Evolutionary conservation across 2,888 invertebrate species (phyloP).

Genomic region (Calameuta idolon): DNA sequence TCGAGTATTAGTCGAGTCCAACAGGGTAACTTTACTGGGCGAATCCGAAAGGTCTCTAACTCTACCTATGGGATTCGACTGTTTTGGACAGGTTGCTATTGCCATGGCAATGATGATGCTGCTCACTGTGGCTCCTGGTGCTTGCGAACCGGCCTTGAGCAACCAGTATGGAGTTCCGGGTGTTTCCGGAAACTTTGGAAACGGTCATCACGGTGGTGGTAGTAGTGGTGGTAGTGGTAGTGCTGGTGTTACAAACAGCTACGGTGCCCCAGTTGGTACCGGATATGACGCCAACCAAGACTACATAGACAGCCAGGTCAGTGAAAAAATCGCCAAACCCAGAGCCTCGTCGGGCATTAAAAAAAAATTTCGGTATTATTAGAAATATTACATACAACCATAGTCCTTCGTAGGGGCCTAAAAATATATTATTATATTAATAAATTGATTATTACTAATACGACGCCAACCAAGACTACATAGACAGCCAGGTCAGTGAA

Average conservation of each 20-base stretch:
- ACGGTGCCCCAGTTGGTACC: constrained; percentile 50
- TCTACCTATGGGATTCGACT: neutral
- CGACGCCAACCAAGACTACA: no score
- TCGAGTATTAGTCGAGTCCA: neutral
- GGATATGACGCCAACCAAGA: constrained; percentile 49
- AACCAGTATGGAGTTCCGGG: constrained; percentile 60
- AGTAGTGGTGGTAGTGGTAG: constrained; percentile 22
- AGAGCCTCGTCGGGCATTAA: no score
- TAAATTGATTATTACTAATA: neutral
- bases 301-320: constrained; percentile 60
- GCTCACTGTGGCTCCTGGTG: constrained; percentile 32
- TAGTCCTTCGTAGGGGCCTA: no score
- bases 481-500: no score
- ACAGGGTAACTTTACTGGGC: no score
- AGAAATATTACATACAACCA: no score
- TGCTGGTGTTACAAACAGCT: constrained; percentile 50
- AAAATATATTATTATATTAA: no score
- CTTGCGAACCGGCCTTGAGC: constrained; percentile 53
- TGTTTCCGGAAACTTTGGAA: constrained; percentile 53
- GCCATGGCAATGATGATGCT: constrained; percentile 44
- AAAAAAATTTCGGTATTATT: no score
- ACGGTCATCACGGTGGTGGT: constrained; percentile 36
- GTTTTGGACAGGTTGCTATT: constrained; percentile 40
- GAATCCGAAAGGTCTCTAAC: no score
- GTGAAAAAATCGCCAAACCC: no score